These are phyloP conservation scores for Lymantria dispar DNA, from an alignment of 2,888 invertebrate genomes.

Conservation along the genomic window DNA sequence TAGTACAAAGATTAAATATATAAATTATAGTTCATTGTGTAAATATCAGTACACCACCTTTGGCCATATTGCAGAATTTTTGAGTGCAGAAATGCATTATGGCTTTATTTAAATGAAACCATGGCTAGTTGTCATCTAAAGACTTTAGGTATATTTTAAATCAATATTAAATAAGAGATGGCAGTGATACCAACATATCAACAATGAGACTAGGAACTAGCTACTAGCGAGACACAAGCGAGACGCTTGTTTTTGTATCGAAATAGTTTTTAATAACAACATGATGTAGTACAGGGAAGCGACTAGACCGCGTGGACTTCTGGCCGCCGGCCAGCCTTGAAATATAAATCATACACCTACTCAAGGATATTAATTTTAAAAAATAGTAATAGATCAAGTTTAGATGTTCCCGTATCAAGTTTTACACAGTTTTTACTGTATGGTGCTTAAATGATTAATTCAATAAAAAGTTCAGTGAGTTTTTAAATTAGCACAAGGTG, in stretches of 20 bases:
- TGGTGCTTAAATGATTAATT: no score
- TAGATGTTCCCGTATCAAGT: not conserved
- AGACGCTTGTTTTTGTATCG: constrained; percentile 44
- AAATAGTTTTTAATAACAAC: constrained; percentile 40
- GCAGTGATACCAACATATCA: not conserved
- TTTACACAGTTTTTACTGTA: not conserved
- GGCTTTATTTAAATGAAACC: no score
- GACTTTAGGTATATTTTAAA: no score
- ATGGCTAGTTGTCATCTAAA: no score
- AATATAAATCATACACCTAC: constrained; percentile 29
- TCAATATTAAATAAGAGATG: not conserved
- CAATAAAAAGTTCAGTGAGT: no score
- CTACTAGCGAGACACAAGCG: constrained; percentile 39
- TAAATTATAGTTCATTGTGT: no score
- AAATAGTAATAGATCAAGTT: constrained; percentile 1
- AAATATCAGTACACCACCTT: no score
- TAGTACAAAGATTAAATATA: no score
- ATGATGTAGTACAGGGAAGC: constrained; percentile 34
- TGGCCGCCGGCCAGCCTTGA: constrained; percentile 48
- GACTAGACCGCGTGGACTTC: constrained; percentile 34
- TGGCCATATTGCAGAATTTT: no score
- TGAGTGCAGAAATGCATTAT: no score
- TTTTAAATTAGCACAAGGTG: no score
- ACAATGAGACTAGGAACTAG: not conserved
- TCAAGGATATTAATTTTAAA: constrained; percentile 25